Conservation (phyloP, 2,797 vertebrate species). For the Eulemur albifrons region DNA sequence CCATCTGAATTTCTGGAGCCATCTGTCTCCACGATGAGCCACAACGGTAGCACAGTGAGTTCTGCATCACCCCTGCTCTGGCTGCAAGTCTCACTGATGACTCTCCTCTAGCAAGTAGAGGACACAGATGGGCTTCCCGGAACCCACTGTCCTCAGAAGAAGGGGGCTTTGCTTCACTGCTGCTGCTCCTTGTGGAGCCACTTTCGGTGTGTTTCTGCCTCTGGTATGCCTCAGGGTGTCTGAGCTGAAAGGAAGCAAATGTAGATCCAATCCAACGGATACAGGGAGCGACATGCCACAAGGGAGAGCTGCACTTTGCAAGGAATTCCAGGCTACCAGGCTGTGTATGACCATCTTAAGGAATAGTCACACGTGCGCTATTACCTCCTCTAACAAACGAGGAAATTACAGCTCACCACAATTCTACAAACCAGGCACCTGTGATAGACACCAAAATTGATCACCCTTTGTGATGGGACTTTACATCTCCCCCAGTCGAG, state of each 20-base stretch:
- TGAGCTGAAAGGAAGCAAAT: background rate
- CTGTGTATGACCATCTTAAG: background rate
- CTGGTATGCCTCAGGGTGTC: background rate
- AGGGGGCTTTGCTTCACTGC: background rate
- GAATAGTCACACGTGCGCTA: accelerated
- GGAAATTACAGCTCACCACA: background rate
- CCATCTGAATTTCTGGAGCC: background rate
- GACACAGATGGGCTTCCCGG: background rate
- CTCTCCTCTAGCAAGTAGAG: background rate
- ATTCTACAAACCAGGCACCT: background rate
- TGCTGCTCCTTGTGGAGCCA: background rate
- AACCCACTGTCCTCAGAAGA: background rate
- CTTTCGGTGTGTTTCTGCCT: background rate
- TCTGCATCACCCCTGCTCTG: background rate
- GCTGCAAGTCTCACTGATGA: background rate
- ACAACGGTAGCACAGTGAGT: too few relatives aligned
- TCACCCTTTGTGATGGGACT: too few relatives aligned
- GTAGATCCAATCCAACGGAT: too few relatives aligned
- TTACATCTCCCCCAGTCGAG: background rate
- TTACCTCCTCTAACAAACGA: background rate
- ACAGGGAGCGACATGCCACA: background rate
- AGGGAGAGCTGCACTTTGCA: accelerated
- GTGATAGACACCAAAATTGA: background rate
- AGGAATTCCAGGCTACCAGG: background rate
- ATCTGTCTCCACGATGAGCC: background rate